Evolutionary conservation across 2,888 invertebrate genomes (phyloP), one percentile per base, ranked within the genome.

Genomic region (Pimpla rufipes): DNA sequence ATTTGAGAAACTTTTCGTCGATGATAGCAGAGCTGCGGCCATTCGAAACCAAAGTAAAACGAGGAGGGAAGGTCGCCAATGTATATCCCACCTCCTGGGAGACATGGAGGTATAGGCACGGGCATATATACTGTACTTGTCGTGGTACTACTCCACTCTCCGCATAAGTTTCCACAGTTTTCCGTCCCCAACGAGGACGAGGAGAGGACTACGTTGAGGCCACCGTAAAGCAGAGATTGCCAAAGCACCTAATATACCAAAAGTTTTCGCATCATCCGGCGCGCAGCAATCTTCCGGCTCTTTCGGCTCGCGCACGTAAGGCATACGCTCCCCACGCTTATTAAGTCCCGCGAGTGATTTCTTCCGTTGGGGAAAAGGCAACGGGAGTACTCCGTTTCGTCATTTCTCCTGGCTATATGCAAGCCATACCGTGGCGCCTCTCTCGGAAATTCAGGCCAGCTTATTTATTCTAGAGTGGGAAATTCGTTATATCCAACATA

Each of bases 181-280:
- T 85, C 82, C 85, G 79, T 81, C 83, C 79, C 73, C 73, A 74
- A 73, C 47, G 45, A 67, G 77, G 52, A 29, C 29, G 42, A 47
- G 55, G 68, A 37, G 45, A 40, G 62, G 62, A 62, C 37, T 18
- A 74, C 55, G 78, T n/a, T 37, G 76, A 79, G 71, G 76, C 71
- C 67, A 67, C 88, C 88, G 90, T 90, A 89, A 92, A 90, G 90
- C 89, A 89, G 88, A 91, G 90, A 92, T 92, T 92, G 90, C 90
- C 90, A 89, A 91, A 91, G 90, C 91, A 89, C 89, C 91, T 93
- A 91, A 93, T 92, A 92, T 91, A 91, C 90, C 91, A 91, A 93
- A 86, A 93, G 91, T 93, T 93, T 93, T 92, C 92, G 91, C 92
- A 92, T 93, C 93, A 92, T 92, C 92, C 90, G 87, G 86, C 75